These are phyloP conservation scores for Xestia rhomboidea DNA, from an alignment of 2,888 invertebrate species.

Conservation along the genomic window DNA sequence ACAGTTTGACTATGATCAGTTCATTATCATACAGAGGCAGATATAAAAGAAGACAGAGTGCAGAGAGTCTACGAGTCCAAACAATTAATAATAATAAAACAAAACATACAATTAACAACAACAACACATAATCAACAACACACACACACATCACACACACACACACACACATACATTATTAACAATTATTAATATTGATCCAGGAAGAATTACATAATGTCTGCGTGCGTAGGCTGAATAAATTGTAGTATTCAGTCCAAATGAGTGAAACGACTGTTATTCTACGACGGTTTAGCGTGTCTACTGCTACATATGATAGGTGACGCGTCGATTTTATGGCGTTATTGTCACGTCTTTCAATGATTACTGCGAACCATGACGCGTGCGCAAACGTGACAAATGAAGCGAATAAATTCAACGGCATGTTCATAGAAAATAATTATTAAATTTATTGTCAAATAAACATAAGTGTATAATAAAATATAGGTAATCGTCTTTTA, in stretches of 20 bases:
- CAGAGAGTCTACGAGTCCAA: no score
- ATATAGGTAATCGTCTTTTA: background rate
- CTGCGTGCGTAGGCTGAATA: background rate
- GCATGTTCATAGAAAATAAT: conserved; percentile 5
- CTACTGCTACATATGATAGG: background rate
- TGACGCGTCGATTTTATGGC: conserved; percentile 1
- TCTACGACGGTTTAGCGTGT: background rate
- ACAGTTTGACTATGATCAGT: background rate
- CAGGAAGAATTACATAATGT: background rate
- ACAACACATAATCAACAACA: no score
- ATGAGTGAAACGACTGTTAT: background rate
- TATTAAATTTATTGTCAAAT: background rate
- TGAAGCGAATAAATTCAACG: conserved; percentile 14
- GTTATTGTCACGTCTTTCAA: conserved; percentile 11
- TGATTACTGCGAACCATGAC: conserved; percentile 7
- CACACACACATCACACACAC: no score
- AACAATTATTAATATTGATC: no score
- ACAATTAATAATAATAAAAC: no score
- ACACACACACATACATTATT: no score
- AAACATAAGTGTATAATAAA: background rate
- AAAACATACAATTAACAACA: no score
- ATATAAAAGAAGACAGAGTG: background rate
- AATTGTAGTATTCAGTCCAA: background rate
- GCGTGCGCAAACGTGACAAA: conserved; percentile 33
- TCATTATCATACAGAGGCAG: background rate